Conservation (phyloP, 2,797 vertebrate genomes). For the Nannoperca australis region DNA sequence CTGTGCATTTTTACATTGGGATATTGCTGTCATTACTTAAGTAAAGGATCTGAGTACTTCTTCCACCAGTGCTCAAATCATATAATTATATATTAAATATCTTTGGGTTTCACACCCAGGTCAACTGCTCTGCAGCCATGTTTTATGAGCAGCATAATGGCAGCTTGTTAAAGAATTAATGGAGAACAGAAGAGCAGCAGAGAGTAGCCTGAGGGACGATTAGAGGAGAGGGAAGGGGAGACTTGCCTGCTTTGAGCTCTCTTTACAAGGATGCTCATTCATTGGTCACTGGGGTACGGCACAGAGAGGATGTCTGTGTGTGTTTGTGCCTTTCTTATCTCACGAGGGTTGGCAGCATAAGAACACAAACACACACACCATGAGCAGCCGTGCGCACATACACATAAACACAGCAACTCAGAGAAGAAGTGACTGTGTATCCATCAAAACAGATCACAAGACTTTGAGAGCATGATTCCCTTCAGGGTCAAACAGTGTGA, state of each 20-base stretch:
- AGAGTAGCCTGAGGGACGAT: constrained; percentile 66
- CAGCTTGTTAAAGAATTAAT: constrained; percentile 76
- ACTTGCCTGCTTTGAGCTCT: constrained; percentile 69
- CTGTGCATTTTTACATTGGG: background rate
- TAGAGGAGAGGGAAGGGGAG: constrained; percentile 51
- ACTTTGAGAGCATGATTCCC: constrained; percentile 44
- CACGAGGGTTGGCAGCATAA: constrained; percentile 55
- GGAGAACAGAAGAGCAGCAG: constrained; percentile 72
- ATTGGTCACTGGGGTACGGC: constrained; percentile 62
- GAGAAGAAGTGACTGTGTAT: constrained; percentile 36
- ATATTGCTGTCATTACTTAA: background rate
- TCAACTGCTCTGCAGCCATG: constrained; percentile 14
- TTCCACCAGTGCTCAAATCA: background rate
- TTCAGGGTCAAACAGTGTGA: constrained; percentile 1
- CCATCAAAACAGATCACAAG: constrained; percentile 62
- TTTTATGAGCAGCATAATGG: constrained; percentile 61
- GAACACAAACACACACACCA: constrained; percentile 12
- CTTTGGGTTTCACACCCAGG: background rate
- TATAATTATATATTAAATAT: background rate
- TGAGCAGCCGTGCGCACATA: background rate
- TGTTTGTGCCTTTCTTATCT: constrained; percentile 55
- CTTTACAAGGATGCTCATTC: constrained; percentile 81
- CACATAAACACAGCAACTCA: constrained; percentile 27
- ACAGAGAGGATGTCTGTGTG: constrained; percentile 62
- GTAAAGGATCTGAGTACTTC: background rate